Conservation (phyloP, 2,797 vertebrate genomes). For the Garrulus glandarius region DNA sequence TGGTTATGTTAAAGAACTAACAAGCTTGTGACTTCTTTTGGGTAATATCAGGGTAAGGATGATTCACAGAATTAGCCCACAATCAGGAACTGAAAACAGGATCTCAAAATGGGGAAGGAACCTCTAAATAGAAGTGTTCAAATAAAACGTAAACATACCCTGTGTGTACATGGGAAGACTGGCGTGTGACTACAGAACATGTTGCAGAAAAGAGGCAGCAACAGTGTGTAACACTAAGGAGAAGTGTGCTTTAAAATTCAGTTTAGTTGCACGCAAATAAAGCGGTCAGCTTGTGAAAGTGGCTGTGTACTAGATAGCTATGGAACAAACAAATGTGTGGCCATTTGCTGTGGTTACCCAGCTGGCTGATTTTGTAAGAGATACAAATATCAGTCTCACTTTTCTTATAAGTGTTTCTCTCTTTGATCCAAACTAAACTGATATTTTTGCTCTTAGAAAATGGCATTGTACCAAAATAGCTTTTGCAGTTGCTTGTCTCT, state of each 20-base stretch:
- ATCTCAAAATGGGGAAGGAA: slow-evolving; percentile 40
- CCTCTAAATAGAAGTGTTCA: not conserved
- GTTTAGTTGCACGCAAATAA: not conserved
- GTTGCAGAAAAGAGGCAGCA: not conserved
- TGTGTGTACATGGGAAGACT: rapidly evolving
- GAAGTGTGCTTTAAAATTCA: not conserved
- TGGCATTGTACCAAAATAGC: not conserved
- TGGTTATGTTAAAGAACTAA: not conserved
- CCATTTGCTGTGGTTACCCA: not conserved
- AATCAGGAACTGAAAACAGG: slow-evolving; percentile 48
- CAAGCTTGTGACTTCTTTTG: not conserved
- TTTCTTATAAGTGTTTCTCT: not conserved
- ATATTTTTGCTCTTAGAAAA: not conserved
- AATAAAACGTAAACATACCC: not conserved
- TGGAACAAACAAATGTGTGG: not conserved
- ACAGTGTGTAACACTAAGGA: not conserved
- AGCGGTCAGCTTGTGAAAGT: not conserved
- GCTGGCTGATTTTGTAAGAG: not conserved
- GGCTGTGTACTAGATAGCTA: not conserved
- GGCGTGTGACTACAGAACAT: not conserved
- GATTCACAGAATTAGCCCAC: not conserved
- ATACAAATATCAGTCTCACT: not conserved
- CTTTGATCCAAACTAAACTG: not conserved
- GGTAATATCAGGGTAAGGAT: not conserved
- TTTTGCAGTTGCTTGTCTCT: not conserved